Base-by-base conservation (phyloP, 2,113 vertebrate species). In the Muntiacus muntjak region DNA sequence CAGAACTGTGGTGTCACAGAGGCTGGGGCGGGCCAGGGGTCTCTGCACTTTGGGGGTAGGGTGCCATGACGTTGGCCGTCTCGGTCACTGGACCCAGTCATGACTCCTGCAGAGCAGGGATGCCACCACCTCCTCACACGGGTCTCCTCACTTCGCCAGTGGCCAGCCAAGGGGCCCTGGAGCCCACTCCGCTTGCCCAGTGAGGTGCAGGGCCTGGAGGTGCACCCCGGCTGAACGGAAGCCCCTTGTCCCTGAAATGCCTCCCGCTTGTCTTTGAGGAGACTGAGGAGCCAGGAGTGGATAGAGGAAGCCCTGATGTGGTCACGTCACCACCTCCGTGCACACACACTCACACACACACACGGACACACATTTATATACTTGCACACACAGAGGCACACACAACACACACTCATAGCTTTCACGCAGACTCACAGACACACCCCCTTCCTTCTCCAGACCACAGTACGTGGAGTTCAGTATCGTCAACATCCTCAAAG, bases 41-140 rank as follows among this genome's bases (percentile, higher is more conserved):
- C 1, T 28, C 30, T 30, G 10, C 50, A 7, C 17, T 11, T 14
- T 1, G n/a, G 0, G 19, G 36, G 30, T 16, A 9, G 16, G 12
- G 3, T 4, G 45, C 30, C 15, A 0, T 6, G 89, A 14, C 25
- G 0, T 1, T 10, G 6, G 8, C 74, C n/a, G 7, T 36, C 78
- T 50, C 1, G 0, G n/a, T 7, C 60, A 1, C 47, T 26, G 55
- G 45, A 25, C 30, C 26, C 12, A 7, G 13, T 25, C 62, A 1
- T 0, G 23, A 9, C 23, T 3, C 67, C 92, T n/a, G 62, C 36
- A 8, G 33, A 11, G 55, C 13, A 13, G 7, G 2, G 3, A 7
- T 1, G 0, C 28, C 62, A 43, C 30, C 62, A 6, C 0, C 1
- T 2, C 8, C 79, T 52, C 21, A 1, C 6, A 1, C 1, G 1